These are phyloP conservation scores for Takifugu bimaculatus DNA, from an alignment of 2,113 vertebrate genomes.

Conservation along the genomic window DNA sequence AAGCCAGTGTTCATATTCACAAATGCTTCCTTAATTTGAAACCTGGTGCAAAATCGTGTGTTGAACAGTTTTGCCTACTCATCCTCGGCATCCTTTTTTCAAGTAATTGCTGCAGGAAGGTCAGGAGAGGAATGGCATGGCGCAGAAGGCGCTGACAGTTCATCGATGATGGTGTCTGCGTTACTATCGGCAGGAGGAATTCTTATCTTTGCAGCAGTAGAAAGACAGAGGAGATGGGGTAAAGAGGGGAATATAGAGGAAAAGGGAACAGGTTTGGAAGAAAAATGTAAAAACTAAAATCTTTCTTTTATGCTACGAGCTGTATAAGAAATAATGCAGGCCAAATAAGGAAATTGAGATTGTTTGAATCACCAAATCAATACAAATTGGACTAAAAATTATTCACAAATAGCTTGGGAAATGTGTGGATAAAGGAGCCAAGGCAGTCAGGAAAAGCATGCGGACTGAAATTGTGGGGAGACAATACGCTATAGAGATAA, in stretches of 20 bases:
- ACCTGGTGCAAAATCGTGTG: too few species aligned
- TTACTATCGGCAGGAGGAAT: conserved; percentile 69
- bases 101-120: conserved; percentile 40
- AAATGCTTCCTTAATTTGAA: too few species aligned
- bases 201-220: conserved; percentile 70
- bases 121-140: conserved; percentile 36
- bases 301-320: too few species aligned
- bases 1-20: too few species aligned
- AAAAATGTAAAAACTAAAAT: too few species aligned
- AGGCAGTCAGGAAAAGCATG: conserved; percentile 13
- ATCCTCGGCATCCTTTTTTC: not conserved
- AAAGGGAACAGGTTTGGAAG: conserved; percentile 8
- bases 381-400: not conserved
- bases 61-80: too few species aligned
- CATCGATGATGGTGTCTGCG: conserved; percentile 63
- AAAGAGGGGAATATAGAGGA: conserved; percentile 43
- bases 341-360: too few species aligned
- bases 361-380: too few species aligned
- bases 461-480: too few species aligned
- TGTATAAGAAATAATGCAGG: too few species aligned
- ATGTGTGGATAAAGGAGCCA: not conserved
- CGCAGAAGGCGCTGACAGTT: conserved; percentile 61
- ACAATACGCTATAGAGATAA: conserved; percentile 22
- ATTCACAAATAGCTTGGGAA: not conserved
- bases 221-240: conserved; percentile 53